These are phyloP conservation scores for Electrona antarctica DNA, from an alignment of 2,113 vertebrate genomes.

Conservation along the genomic window DNA sequence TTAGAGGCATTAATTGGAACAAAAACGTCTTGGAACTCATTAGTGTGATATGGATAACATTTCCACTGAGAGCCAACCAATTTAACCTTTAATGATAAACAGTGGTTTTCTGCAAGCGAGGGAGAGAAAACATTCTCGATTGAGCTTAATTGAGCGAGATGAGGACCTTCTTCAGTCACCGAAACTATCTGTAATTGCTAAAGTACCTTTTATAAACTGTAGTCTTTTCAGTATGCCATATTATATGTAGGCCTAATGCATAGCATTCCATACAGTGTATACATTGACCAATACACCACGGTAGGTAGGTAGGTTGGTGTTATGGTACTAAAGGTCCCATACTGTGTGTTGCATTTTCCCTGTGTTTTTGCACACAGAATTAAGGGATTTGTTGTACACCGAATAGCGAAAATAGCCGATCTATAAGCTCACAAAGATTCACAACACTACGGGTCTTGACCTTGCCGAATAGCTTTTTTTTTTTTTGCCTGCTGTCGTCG, in stretches of 20 bases:
- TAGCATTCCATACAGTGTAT: not conserved
- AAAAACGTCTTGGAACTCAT: constrained; percentile 74
- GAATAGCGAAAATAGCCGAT: too few species aligned
- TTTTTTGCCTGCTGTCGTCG: too few species aligned
- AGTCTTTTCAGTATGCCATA: constrained; percentile 53
- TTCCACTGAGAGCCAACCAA: constrained; percentile 67
- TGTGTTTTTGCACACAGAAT: too few species aligned
- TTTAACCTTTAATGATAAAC: constrained; percentile 73
- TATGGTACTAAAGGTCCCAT: too few species aligned
- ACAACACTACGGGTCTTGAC: too few species aligned
- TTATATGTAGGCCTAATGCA: constrained; percentile 22
- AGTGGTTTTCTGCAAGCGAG: constrained; percentile 50
- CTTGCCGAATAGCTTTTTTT: too few species aligned
- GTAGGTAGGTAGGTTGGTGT: constrained; percentile 36
- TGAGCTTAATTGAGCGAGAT: constrained; percentile 65
- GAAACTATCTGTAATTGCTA: constrained; percentile 63
- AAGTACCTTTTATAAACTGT: constrained; percentile 57
- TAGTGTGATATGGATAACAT: constrained; percentile 75
- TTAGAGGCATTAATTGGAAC: constrained; percentile 80
- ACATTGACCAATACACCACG: constrained; percentile 31
- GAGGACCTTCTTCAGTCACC: constrained; percentile 45
- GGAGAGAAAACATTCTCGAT: constrained; percentile 51
- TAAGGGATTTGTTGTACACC: too few species aligned
- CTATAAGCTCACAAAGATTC: too few species aligned
- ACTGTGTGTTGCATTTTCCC: too few species aligned